phyloP scores from a whole-genome alignment of 1,140 invertebrate species.

The Scaptomyza hsui region DNA sequence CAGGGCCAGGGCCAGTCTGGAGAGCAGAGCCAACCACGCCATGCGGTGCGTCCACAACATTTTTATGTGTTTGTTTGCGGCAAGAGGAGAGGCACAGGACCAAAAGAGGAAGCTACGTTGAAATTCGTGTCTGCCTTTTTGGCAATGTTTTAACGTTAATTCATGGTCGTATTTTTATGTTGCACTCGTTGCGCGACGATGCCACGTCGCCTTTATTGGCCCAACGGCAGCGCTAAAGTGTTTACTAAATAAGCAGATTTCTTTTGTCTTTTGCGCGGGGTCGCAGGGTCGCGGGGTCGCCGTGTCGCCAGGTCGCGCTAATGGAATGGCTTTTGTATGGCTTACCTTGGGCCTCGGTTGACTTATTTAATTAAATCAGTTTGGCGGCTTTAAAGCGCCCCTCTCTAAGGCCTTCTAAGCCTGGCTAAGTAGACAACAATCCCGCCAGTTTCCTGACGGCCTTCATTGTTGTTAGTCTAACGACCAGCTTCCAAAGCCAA shows the following conservation, averaged over 20 bases:
- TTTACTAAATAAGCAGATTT: conserved; percentile 78
- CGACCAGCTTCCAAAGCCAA: conserved; percentile 28
- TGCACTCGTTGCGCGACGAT: conserved; percentile 61
- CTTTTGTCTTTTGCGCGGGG: conserved; percentile 39
- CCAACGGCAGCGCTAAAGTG: conserved; percentile 61
- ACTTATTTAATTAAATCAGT: conserved; percentile 79
- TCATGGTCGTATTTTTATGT: conserved; percentile 82
- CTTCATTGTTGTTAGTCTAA: conserved; percentile 38
- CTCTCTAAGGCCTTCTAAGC: conserved; percentile 30
- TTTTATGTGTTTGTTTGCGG: conserved; percentile 81
- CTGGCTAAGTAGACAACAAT: conserved; percentile 33
- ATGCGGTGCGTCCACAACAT: conserved; percentile 56
- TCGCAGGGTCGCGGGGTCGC: conserved; percentile 1
- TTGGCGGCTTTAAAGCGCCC: conserved; percentile 46
- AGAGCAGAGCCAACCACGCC: conserved; percentile 41
- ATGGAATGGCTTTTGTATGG: conserved; percentile 72
- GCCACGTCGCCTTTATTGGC: conserved; percentile 69
- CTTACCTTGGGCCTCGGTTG: conserved; percentile 59
- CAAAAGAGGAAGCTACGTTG: no score
- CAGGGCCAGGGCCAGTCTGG: neutral
- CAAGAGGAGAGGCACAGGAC: conserved; percentile 40
- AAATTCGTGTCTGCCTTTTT: conserved; percentile 55
- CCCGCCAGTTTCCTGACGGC: conserved; percentile 2
- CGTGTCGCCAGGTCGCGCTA: conserved; percentile 50
- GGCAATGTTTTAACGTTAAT: conserved; percentile 84